Evolutionary conservation across 2,113 vertebrate genomes (phyloP), one percentile per base, ranked within the genome.

Genomic region (Potamarius usumacintae): DNA sequence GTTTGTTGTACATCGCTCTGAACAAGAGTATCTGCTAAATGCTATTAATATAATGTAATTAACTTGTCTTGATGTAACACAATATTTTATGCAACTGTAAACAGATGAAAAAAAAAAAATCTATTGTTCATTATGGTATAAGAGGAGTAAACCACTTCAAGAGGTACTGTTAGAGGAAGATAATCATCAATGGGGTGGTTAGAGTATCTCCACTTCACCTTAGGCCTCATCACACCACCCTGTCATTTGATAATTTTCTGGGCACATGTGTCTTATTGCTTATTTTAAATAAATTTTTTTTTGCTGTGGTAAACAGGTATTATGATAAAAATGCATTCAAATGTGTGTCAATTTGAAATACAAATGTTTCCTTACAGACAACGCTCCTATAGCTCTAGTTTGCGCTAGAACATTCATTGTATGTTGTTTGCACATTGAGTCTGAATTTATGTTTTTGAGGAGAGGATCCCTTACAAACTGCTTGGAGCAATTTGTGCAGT

Each of bases 391-490:
- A 4, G n/a, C 76, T 91, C 91, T 83, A 85, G 62, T 90, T 90
- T 83, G 50, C 90, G 82, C 83, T n/a, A 81, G 85, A 90, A 91
- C 85, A 90, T 90, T 92, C 83, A 90, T 90, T 76, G 83, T 91
- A 87, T 90, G 88, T 86, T 93, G 92, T 81, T 82, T 87, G 63
- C 89, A 88, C 77, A 92, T 89, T 78, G 79, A 85, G 84, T 60
- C 89, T 25, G 82, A 91, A 86, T 91, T 85, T 90, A 20, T 76
- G 82, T 90, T 42, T 88, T 34, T 48, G 50, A 79, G 86, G 18
- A 83, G 86, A 90, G 17, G n/a, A 89, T 52, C 12, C 85, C 74
- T 60, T 91, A 52, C 4, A 81, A 89, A 80, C 79, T 5, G 34
- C 83, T 88, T 85, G 60, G 3, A 77, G 85, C 1, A 69, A 58